These are phyloP conservation scores for Hybognathus amarus DNA, from an alignment of 2,797 vertebrate genomes.

Conservation along the genomic window DNA sequence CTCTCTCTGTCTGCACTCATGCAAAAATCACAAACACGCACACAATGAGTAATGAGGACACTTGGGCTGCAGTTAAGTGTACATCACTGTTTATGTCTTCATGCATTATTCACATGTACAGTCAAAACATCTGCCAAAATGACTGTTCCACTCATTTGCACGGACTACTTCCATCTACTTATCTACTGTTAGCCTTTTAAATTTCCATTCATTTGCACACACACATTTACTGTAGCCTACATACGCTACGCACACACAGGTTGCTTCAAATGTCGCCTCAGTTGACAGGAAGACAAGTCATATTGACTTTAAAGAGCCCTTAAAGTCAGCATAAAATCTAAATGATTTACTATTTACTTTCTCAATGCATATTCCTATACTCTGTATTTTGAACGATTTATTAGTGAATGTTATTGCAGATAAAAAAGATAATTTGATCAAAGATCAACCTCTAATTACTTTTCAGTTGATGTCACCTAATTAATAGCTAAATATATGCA, in stretches of 20 bases:
- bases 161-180: background rate
- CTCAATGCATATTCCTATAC: background rate
- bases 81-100: conserved; percentile 40
- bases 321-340: background rate
- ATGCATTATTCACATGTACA: conserved; percentile 56
- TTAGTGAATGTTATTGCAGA: background rate
- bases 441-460: background rate
- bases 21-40: conserved; percentile 41
- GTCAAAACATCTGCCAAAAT: conserved; percentile 25
- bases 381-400: background rate
- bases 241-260: background rate
- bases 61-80: conserved; percentile 43
- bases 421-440: background rate
- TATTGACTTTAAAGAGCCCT: conserved; percentile 25
- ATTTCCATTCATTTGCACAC: conserved; percentile 42
- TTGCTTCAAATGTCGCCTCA: conserved; percentile 42
- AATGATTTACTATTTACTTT: background rate
- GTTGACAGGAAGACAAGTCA: conserved; percentile 38
- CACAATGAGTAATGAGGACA: conserved; percentile 32
- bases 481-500: background rate
- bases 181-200: conserved; percentile 3
- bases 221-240: conserved; percentile 22
- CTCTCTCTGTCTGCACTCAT: conserved; percentile 25
- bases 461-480: background rate
- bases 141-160: conserved; percentile 22